Percentiles rank a stretch among this genome's conserved stretches.
phyloP scores from a whole-genome alignment of 2,113 vertebrate species.

The Microtus richardsoni region DNA sequence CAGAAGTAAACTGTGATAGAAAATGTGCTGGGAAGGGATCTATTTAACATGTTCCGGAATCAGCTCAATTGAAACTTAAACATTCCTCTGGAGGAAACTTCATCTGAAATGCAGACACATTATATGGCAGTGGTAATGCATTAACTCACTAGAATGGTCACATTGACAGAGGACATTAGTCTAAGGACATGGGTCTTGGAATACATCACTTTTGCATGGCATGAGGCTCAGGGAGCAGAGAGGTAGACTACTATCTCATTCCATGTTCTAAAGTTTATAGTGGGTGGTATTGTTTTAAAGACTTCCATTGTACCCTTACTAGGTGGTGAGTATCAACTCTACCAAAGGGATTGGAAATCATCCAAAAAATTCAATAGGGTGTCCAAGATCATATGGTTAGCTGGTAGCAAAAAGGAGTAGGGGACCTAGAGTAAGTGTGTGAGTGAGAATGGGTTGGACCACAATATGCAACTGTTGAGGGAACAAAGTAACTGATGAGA shows the following conservation, averaged over 20 bases:
- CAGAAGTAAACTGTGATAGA: background rate
- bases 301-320: background rate
- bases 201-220: background rate
- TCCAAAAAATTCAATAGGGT: conserved; percentile 25
- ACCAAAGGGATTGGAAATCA: background rate
- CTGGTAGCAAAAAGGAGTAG: background rate
- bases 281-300: background rate
- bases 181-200: background rate
- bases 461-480: background rate
- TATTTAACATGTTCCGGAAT: background rate
- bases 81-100: background rate
- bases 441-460: background rate
- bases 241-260: background rate
- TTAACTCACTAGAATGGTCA: conserved; percentile 21
- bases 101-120: conserved; percentile 39
- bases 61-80: conserved; percentile 48
- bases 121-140: background rate
- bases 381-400: background rate
- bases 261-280: background rate
- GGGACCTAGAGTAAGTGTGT: background rate
- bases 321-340: background rate
- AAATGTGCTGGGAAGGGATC: background rate
- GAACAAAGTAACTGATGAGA: background rate
- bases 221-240: background rate
- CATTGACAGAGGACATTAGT: background rate